These are phyloP conservation scores for Pycnonotus jocosus DNA, from an alignment of 2,113 vertebrate genomes.

Conservation along the genomic window DNA sequence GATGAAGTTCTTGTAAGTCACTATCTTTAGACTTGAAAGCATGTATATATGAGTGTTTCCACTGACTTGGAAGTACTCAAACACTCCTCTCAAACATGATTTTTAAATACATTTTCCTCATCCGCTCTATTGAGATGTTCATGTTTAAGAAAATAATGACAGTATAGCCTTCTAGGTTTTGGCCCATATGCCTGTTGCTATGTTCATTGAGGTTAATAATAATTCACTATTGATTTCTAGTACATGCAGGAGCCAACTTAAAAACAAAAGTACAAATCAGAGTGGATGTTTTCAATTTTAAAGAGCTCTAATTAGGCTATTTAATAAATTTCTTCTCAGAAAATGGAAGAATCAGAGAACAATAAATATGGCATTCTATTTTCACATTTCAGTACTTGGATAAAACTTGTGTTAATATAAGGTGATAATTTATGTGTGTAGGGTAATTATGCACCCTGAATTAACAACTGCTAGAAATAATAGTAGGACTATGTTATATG, in stretches of 20 bases:
- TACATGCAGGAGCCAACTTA: not conserved
- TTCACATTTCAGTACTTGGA: not conserved
- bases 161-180: not conserved
- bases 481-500: not conserved
- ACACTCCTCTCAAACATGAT: not conserved
- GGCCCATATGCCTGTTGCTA: not conserved
- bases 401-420: not conserved
- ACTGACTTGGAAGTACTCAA: not conserved
- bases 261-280: not conserved
- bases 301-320: not conserved
- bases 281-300: not conserved
- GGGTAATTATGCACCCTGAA: not conserved
- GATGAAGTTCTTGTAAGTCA: not conserved
- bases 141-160: not conserved
- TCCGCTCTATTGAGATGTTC: not conserved
- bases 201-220: not conserved
- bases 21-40: not conserved
- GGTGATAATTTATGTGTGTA: not conserved
- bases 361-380: not conserved
- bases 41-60: not conserved
- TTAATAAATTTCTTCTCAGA: not conserved
- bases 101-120: not conserved
- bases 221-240: not conserved
- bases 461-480: not conserved
- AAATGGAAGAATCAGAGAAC: not conserved